Percentiles rank a stretch among this genome's conserved stretches.
Evolutionary conservation across 1,140 invertebrate genomes (phyloP).

Genomic region (Maniola jurtina): DNA sequence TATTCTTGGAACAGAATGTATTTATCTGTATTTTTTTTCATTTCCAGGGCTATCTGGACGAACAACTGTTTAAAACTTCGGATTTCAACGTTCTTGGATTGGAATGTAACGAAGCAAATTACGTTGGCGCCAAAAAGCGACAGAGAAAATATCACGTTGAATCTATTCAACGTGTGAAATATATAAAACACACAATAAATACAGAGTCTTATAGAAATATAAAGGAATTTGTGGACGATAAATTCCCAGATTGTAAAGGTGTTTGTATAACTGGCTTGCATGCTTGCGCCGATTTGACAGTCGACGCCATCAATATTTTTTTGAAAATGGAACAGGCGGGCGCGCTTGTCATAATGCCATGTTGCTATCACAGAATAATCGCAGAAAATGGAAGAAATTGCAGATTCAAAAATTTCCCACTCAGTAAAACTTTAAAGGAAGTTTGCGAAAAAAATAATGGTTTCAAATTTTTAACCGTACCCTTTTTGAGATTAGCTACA

Average conservation of each 20-base stretch:
- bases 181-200: constrained; percentile 79
- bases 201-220: constrained; percentile 75
- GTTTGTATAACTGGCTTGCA: constrained; percentile 81
- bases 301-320: constrained; percentile 86
- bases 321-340: constrained; percentile 80
- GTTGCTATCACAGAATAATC: constrained; percentile 90
- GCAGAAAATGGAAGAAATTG: constrained; percentile 25
- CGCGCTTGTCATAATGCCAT: constrained; percentile 86
- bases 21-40: constrained; percentile 11
- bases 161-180: constrained; percentile 79
- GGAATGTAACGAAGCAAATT: constrained; percentile 82
- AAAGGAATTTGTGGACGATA: constrained; percentile 62
- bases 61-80: constrained; percentile 82
- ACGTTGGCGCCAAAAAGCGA: constrained; percentile 82
- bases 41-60: constrained; percentile 86
- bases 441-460: constrained; percentile 52
- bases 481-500: constrained; percentile 84
- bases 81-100: constrained; percentile 85
- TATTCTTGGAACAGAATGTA: too few species aligned
- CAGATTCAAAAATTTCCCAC: constrained; percentile 82
- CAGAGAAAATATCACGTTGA: constrained; percentile 80
- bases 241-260: constrained; percentile 43
- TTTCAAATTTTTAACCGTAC: constrained; percentile 75
- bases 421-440: constrained; percentile 75
- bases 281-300: constrained; percentile 90